phyloP scores from a whole-genome alignment of 2,113 vertebrate species.

The Tachycineta bicolor region DNA sequence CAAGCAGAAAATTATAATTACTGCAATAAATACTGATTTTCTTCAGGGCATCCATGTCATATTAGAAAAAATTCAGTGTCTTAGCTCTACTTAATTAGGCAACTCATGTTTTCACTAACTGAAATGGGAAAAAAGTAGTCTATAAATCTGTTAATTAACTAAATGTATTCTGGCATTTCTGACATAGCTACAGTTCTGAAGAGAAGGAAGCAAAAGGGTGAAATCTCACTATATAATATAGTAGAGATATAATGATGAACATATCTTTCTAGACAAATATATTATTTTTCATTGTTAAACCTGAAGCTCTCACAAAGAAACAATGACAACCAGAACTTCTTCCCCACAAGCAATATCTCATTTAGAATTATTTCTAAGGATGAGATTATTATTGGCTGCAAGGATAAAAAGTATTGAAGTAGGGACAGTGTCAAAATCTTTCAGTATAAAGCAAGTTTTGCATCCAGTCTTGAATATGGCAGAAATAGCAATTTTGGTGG shows the following conservation, averaged over 20 bases:
- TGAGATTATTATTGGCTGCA: neutral
- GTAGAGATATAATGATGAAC: neutral
- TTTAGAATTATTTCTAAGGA: neutral
- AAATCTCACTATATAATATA: neutral
- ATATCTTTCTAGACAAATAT: neutral
- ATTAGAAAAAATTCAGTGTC: neutral
- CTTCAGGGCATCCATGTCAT: neutral
- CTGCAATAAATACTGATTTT: slow-evolving; percentile 41
- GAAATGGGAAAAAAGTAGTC: neutral
- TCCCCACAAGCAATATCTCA: neutral
- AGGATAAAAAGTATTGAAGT: neutral
- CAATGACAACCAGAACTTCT: neutral
- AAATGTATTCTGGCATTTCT: neutral
- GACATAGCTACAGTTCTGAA: neutral
- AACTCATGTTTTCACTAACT: neutral
- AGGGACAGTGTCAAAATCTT: neutral
- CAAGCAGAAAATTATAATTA: slow-evolving; percentile 35
- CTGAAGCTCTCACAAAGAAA: neutral
- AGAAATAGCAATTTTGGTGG: neutral
- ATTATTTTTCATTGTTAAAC: neutral
- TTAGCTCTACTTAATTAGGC: slow-evolving; percentile 23
- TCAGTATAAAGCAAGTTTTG: neutral
- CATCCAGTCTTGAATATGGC: neutral
- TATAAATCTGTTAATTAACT: slow-evolving; percentile 30
- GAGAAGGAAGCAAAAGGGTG: neutral